phyloP scores from a whole-genome alignment of 2,888 invertebrate genomes.

The Baccha elongata region DNA sequence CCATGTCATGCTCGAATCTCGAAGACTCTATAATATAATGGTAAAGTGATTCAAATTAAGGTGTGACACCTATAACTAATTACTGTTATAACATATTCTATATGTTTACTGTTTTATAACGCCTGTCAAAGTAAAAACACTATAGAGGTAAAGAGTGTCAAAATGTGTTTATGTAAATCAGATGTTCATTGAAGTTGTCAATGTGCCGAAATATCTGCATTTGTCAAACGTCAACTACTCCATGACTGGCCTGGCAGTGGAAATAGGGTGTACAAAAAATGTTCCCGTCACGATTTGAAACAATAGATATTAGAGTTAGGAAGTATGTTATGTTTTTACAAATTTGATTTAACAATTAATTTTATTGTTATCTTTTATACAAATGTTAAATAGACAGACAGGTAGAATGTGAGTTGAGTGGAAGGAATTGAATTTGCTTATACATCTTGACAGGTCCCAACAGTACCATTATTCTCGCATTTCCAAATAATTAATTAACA shows the following conservation, averaged over 20 bases:
- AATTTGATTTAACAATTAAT: background rate
- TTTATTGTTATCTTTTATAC: constrained; percentile 1
- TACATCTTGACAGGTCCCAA: constrained; percentile 44
- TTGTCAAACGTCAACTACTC: background rate
- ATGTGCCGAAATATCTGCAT: constrained; percentile 63
- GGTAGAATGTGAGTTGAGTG: constrained; percentile 13
- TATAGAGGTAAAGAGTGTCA: constrained; percentile 27
- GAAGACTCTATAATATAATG: background rate
- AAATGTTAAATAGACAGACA: background rate
- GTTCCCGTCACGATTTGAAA: background rate
- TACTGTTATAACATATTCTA: background rate
- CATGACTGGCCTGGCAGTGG: background rate
- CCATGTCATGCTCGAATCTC: constrained; percentile 8
- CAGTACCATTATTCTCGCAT: constrained; percentile 50
- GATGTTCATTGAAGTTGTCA: constrained; percentile 50
- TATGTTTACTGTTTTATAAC: background rate
- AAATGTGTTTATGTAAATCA: constrained; percentile 66
- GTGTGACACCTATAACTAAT: constrained; percentile 26
- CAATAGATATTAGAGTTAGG: too few species aligned
- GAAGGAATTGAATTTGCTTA: constrained; percentile 56
- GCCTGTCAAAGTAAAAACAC: background rate
- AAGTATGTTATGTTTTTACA: background rate
- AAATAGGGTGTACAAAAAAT: background rate
- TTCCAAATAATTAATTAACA: constrained; percentile 54
- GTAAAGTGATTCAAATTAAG: constrained; percentile 19